phyloP scores from a whole-genome alignment of 1,140 invertebrate genomes.

The Dolichoris vasculosae region DNA sequence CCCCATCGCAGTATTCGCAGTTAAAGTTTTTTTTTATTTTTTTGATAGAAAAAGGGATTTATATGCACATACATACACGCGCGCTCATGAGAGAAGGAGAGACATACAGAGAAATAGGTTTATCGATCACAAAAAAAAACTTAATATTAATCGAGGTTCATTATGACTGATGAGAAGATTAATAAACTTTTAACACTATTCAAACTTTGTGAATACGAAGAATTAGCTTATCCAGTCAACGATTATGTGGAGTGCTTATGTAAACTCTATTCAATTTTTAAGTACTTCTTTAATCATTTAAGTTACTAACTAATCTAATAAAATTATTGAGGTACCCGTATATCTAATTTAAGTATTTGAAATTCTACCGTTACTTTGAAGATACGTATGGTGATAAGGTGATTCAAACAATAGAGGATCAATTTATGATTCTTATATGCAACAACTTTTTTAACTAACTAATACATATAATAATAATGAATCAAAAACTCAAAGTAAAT shows the following conservation, averaged over 20 bases:
- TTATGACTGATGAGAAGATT: not conserved
- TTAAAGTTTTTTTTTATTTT: constrained; percentile 3
- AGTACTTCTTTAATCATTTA: too few relatives aligned
- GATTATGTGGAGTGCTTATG: not conserved
- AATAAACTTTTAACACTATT: not conserved
- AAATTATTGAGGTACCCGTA: not conserved
- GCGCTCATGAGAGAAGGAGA: not conserved
- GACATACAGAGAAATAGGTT: not conserved
- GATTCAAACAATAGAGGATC: too few relatives aligned
- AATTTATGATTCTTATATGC: too few relatives aligned
- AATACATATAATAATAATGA: too few relatives aligned
- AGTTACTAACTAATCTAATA: not conserved
- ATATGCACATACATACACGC: not conserved
- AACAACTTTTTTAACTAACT: too few relatives aligned
- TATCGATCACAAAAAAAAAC: not conserved
- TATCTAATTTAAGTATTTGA: not conserved
- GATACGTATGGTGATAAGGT: too few relatives aligned
- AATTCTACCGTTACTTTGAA: not conserved
- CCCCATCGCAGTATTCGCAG: constrained; percentile 53
- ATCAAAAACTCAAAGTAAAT: too few relatives aligned
- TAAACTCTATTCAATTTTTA: not conserved
- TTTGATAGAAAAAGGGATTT: not conserved
- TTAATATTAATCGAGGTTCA: not conserved
- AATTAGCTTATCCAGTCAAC: not conserved
- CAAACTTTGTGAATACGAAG: not conserved